A percentile compares a stretch with the other conserved stretches of the same genome.
phyloP scores from a whole-genome alignment of 2,888 invertebrate species.

The Drosophila emarginata region DNA sequence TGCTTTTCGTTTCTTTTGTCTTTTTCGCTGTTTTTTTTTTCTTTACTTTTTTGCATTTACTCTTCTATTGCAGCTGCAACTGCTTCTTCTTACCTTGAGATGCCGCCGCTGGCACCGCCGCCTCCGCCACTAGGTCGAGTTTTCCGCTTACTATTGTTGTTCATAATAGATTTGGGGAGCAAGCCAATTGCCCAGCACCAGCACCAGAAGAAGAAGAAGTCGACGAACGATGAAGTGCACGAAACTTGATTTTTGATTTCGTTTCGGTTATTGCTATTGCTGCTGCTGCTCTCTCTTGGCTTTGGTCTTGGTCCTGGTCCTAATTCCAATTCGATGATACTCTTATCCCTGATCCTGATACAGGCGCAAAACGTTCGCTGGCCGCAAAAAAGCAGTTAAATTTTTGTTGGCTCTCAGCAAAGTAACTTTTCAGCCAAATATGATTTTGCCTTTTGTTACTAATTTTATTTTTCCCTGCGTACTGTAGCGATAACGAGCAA shows the following conservation, averaged over 20 bases:
- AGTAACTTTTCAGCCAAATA: conserved; percentile 39
- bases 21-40: conserved; percentile 24
- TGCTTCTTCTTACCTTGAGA: conserved; percentile 78
- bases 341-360: conserved; percentile 47
- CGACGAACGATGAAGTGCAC: conserved; percentile 31
- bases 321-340: conserved; percentile 25
- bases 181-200: conserved; percentile 58
- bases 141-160: conserved; percentile 90
- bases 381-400: conserved; percentile 28
- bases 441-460: conserved; percentile 52
- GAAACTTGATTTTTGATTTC: conserved; percentile 37
- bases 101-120: conserved; percentile 71
- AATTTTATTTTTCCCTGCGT: conserved; percentile 49
- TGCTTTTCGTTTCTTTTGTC: conserved; percentile 23
- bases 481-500: conserved; percentile 39
- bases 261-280: conserved; percentile 20
- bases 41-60: conserved; percentile 48
- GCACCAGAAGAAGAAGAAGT: conserved; percentile 58
- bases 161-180: conserved; percentile 69
- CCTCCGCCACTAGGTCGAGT: conserved; percentile 87
- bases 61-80: conserved; percentile 41
- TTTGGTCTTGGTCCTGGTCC: background rate
- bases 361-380: conserved; percentile 38
- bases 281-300: conserved; percentile 14
- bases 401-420: conserved; percentile 38